Percentiles rank a stretch among this genome's conserved stretches.
Evolutionary conservation across 1,140 invertebrate genomes (phyloP).

Genomic region (Limonius californicus): DNA sequence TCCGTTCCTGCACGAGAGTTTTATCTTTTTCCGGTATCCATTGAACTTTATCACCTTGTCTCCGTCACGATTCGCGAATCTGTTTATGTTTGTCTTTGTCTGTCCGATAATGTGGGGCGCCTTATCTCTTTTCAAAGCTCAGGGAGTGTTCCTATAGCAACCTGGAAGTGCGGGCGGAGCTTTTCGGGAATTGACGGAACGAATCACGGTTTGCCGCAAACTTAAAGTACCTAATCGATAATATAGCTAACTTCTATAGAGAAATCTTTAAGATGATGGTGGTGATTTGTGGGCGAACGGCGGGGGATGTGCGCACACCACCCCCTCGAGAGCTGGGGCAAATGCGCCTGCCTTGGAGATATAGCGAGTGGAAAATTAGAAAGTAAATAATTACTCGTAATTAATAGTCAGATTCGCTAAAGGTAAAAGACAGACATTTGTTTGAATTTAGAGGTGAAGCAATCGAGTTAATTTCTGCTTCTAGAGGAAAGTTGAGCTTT

Average conservation of each 20-base stretch:
- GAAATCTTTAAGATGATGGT: constrained; percentile 9
- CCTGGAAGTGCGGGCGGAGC: constrained; percentile 40
- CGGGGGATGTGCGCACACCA: not conserved
- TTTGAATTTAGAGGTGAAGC: no score
- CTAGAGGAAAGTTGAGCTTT: no score
- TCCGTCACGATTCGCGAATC: constrained; percentile 25
- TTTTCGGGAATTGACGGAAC: constrained; percentile 30
- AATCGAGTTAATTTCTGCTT: no score
- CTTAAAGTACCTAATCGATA: constrained; percentile 42
- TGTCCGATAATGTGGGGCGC: not conserved
- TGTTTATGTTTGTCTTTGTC: constrained; percentile 24
- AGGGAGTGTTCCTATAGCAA: constrained; percentile 37
- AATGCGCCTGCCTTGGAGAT: no score
- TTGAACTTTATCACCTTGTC: constrained; percentile 20
- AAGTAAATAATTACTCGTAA: no score
- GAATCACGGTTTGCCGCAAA: constrained; percentile 44
- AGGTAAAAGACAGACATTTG: no score
- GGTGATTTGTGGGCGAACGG: constrained; percentile 4
- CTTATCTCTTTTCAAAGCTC: constrained; percentile 28
- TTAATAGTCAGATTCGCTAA: no score
- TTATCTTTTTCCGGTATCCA: constrained; percentile 23
- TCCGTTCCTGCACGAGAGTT: not conserved
- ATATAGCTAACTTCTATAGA: constrained; percentile 19
- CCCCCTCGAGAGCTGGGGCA: no score
- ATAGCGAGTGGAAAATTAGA: no score